Evolutionary conservation across 1,140 invertebrate genomes (phyloP), one percentile per base, ranked within the genome.

Genomic region (Phymastichus coffea): DNA sequence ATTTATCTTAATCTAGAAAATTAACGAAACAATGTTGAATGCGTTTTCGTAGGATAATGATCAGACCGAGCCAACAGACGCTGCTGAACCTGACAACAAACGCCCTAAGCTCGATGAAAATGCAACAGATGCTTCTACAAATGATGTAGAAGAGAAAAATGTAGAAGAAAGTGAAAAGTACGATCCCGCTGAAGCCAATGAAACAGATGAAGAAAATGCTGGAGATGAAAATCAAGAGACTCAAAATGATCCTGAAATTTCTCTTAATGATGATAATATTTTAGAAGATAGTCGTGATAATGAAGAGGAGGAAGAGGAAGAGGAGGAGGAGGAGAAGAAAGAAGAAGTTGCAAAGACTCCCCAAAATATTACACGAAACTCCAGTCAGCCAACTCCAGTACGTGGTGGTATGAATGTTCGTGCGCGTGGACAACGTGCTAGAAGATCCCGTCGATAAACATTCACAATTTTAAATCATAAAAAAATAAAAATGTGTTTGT

Each of bases 371-470:
- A 9, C 35, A 17, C 38, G 19, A 47, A 55, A n/a, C n/a, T n/a
- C n/a, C n/a, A n/a, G n/a, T n/a, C n/a, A n/a, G n/a, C n/a, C n/a
- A n/a, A n/a, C 22, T 28, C 37, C 65, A 12, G 33, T 66, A 17
- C 58, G 68, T 23, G 49, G 44, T 7, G 44, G 56, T 41, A 41
- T 19, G 67, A 41, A 4, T 56, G 55, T 20, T 61, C 70, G 76
- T 37, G 74, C 72, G 20, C 70, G 76, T 25, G 72, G 68, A 23
- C 74, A 75, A 15, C 70, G 78, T 33, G 75, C 73, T 6, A 64
- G 76, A 48, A 73, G 77, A 66, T 78, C 74, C 6, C 70, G 77
- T 14, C 75, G 78, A 71, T 80, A 76, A 74, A 37, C 3, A 46
- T 17, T 22, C 22, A 47, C 23, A 25, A 51, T 23, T 26, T 30